Conservation (phyloP, 1,140 invertebrate species). For the Eulimnadia texana region DNA sequence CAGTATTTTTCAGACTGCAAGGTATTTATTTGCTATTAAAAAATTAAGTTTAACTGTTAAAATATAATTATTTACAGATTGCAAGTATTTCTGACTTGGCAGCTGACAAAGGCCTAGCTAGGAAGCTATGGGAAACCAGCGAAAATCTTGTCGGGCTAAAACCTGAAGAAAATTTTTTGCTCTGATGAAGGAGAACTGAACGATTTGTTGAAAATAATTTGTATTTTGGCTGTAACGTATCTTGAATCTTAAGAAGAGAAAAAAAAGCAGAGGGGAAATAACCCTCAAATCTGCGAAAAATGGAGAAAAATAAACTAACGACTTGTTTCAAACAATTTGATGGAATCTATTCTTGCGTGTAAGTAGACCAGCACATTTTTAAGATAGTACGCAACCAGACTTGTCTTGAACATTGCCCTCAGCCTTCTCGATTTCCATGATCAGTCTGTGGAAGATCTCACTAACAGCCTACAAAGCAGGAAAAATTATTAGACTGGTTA, state of each 20-base stretch:
- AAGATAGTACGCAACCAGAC: conserved; percentile 52
- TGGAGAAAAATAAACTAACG: too few relatives aligned
- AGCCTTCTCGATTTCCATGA: conserved; percentile 78
- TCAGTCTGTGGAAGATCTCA: conserved; percentile 75
- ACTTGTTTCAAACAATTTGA: too few relatives aligned
- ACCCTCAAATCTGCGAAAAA: too few relatives aligned
- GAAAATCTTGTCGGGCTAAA: conserved; percentile 50
- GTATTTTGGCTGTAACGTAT: too few relatives aligned
- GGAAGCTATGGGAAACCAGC: conserved; percentile 69
- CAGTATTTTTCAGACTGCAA: conserved; percentile 18
- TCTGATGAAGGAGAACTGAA: too few relatives aligned
- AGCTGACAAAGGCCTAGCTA: conserved; percentile 50
- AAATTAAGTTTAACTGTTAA: not conserved
- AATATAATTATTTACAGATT: not conserved
- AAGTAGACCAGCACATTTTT: too few relatives aligned
- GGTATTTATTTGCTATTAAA: not conserved
- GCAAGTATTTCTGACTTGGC: conserved; percentile 33
- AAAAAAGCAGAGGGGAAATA: too few relatives aligned
- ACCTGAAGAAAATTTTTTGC: conserved; percentile 29
- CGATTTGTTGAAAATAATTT: too few relatives aligned
- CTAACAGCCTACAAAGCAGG: conserved; percentile 61
- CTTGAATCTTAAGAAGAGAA: too few relatives aligned
- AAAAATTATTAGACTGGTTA: not conserved
- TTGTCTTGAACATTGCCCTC: conserved; percentile 77
- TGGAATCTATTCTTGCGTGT: too few relatives aligned